phyloP scores from a whole-genome alignment of 1,140 invertebrate species.

The Leptopilina boulardi region DNA sequence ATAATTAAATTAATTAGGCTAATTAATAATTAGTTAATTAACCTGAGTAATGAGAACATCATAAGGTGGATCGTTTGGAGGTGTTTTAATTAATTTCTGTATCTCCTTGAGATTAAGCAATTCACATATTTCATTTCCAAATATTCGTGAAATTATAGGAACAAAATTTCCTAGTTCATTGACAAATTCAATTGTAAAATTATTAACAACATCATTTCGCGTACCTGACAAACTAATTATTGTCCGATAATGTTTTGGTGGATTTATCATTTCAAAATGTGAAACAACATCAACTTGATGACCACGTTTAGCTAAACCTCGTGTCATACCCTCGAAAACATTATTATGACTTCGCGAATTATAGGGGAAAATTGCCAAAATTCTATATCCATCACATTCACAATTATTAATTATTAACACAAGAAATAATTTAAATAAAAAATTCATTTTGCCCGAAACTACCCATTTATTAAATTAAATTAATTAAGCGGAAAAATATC shows the following conservation, averaged over 20 bases:
- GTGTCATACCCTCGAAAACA: constrained; percentile 76
- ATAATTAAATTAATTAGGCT: background rate
- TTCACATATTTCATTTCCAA: constrained; percentile 46
- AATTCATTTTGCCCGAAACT: background rate
- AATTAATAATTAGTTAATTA: background rate
- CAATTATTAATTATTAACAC: background rate
- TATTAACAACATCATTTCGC: constrained; percentile 49
- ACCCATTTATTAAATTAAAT: background rate
- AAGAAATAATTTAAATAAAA: background rate
- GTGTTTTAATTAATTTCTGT: constrained; percentile 49
- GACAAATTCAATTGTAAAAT: constrained; percentile 44
- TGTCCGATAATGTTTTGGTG: constrained; percentile 76
- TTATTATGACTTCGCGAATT: constrained; percentile 78
- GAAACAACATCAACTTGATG: constrained; percentile 79
- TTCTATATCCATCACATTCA: constrained; percentile 50
- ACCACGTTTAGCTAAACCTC: constrained; percentile 75
- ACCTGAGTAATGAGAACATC: constrained; percentile 55
- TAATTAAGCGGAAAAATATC: no score
- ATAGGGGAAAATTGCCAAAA: constrained; percentile 73
- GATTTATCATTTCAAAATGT: constrained; percentile 72
- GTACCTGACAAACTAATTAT: constrained; percentile 53
- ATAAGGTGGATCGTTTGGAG: constrained; percentile 48
- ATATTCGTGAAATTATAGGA: background rate
- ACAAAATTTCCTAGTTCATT: background rate
- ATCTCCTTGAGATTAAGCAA: constrained; percentile 49